Conservation (phyloP, 1,140 invertebrate species). For the Ectropis grisescens region DNA sequence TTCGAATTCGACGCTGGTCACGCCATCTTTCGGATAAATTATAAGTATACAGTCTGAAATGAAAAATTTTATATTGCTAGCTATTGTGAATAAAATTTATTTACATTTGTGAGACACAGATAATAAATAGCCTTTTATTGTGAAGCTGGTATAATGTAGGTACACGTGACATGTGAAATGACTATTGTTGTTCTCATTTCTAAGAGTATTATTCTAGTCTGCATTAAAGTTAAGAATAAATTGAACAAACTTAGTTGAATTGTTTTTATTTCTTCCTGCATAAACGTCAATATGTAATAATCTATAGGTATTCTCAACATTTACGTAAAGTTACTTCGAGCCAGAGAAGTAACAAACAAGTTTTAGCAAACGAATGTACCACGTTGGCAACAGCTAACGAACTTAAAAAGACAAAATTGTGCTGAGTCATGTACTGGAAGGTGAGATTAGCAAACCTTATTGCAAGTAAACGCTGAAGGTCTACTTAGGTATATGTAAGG, state of each 20-base stretch:
- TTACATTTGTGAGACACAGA: slow-evolving; percentile 61
- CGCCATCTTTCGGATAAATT: slow-evolving; percentile 14
- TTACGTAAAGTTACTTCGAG: too few species aligned
- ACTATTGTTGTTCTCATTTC: slow-evolving; percentile 71
- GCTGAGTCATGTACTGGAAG: too few species aligned
- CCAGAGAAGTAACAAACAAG: too few species aligned
- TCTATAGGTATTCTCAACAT: too few species aligned
- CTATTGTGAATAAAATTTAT: slow-evolving; percentile 69
- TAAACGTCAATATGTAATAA: too few species aligned
- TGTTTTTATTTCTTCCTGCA: slow-evolving; percentile 33
- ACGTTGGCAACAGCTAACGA: too few species aligned
- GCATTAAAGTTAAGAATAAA: slow-evolving; percentile 70
- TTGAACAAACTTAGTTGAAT: slow-evolving; percentile 45
- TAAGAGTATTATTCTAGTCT: slow-evolving; percentile 73
- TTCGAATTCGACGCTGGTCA: slow-evolving; percentile 2
- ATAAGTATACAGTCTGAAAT: slow-evolving; percentile 56
- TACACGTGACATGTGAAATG: slow-evolving; percentile 67
- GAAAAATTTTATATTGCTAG: slow-evolving; percentile 69
- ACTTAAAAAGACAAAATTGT: too few species aligned
- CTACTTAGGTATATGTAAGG: too few species aligned
- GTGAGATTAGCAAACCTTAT: too few species aligned
- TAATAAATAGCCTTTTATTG: slow-evolving; percentile 66
- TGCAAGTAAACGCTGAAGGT: too few species aligned
- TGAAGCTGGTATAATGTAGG: slow-evolving; percentile 62
- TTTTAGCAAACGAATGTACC: too few species aligned